These are phyloP conservation scores for Ailuropoda melanoleuca DNA, from an alignment of 2,113 vertebrate species.

Conservation along the genomic window DNA sequence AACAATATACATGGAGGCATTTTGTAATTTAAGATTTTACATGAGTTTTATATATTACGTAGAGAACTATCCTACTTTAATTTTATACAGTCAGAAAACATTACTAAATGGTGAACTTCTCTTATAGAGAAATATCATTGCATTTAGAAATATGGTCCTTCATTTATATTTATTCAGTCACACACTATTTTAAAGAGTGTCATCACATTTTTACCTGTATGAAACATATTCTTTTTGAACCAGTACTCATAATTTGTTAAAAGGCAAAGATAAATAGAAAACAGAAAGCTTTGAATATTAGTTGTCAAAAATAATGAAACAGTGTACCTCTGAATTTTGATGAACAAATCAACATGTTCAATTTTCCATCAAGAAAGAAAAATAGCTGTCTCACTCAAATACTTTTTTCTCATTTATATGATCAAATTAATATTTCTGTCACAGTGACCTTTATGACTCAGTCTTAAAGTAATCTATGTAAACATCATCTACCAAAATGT, in stretches of 20 bases:
- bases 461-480: conserved; percentile 17
- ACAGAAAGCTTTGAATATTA: conserved; percentile 54
- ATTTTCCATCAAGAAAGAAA: conserved; percentile 58
- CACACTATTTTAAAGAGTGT: conserved; percentile 31
- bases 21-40: not conserved
- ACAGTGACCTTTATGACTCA: conserved; percentile 37
- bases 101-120: not conserved
- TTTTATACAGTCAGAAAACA: conserved; percentile 9
- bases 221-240: conserved; percentile 17
- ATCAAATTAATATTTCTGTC: conserved; percentile 59
- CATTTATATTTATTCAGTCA: conserved; percentile 29
- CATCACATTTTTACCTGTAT: not conserved
- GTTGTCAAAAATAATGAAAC: conserved; percentile 65
- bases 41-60: not conserved
- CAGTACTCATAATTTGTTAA: conserved; percentile 8
- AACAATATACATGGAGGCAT: fast-evolving
- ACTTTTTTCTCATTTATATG: conserved; percentile 25
- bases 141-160: not conserved
- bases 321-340: conserved; percentile 64
- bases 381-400: not conserved
- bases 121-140: not conserved
- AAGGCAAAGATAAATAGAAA: conserved; percentile 60
- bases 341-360: conserved; percentile 56
- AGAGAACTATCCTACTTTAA: not conserved
- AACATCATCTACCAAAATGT: conserved; percentile 2